Base-by-base conservation (phyloP, 2,888 invertebrate species). In the Tillus elongatus region DNA sequence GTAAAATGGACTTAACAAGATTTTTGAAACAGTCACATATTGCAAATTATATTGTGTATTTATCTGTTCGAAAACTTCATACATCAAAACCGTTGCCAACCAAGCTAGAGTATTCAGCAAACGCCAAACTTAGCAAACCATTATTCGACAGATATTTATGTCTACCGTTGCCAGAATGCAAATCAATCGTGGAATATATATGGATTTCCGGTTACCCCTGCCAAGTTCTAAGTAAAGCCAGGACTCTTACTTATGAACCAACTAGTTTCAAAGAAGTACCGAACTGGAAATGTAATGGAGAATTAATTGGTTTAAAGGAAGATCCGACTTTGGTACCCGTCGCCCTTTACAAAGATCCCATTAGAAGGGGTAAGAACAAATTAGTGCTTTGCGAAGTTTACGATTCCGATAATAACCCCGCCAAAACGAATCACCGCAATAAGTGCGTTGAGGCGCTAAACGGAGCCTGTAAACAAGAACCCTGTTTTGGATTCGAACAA, bases 281-380 rank as follows among this genome's bases (percentile, higher is more conserved):
- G 6, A 19, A 19, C n/a, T 19, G 24, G 24, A 8, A 6, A 19
- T 19, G 24, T 19, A n/a, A 19, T 19, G 24, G 24, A n/a, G 24
- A 6, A 19, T 19, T 19, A n/a, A n/a, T 19, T 6, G 24, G 24
- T 8, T 19, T 19, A 19, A n/a, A 6, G n/a, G 24, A 19, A n/a
- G 88, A 90, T 61, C 79, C 79, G 39, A 81, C 76, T 54, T 66
- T 89, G 33, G 73, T 81, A 54, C 88, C 89, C 0, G 74, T 82
- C 42, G 80, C 80, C 37, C 68, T 90, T 52, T 90, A 83, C 66
- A 75, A 75, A 36, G 87, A 88, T 61, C 89, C 89, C 3, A 86
- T 89, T 61, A 70, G 81, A 47, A 77, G 82, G 14, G 78, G 79
- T 39, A 75, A 74, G 56, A 78, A 86, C 62, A 75, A 81, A 48